Conservation (phyloP, 1,140 invertebrate species). For the Streblospio benedicti region DNA sequence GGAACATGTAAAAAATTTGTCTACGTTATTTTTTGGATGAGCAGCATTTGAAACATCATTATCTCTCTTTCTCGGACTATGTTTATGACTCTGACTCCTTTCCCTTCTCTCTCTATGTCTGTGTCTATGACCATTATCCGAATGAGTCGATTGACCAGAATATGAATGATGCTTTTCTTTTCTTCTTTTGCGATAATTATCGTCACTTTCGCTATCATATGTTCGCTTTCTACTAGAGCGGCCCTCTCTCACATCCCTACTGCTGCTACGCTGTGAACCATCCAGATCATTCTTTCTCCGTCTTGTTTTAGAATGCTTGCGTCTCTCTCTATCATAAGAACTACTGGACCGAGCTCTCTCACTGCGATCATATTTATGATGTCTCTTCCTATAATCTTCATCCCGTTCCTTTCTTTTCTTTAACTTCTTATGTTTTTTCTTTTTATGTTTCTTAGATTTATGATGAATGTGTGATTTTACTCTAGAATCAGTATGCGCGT, state of each 20-base stretch:
- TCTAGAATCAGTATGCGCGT: too few species aligned
- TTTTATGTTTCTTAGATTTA: too few species aligned
- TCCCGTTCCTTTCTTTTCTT: conserved; percentile 15
- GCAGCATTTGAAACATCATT: not conserved
- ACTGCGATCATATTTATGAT: not conserved
- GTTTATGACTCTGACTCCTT: not conserved
- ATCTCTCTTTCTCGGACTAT: not conserved
- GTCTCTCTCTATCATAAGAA: not conserved
- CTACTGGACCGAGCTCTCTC: too few species aligned
- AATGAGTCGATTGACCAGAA: not conserved
- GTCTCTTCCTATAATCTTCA: not conserved
- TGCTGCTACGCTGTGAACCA: not conserved
- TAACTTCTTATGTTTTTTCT: conserved; percentile 2
- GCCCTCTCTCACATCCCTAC: not conserved
- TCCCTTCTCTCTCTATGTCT: not conserved
- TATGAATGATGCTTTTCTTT: not conserved
- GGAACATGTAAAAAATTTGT: too few species aligned
- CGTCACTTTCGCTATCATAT: not conserved
- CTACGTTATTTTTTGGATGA: too few species aligned
- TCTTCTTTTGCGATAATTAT: not conserved
- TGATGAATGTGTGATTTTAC: too few species aligned
- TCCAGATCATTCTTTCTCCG: not conserved
- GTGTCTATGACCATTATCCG: not conserved
- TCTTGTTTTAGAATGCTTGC: not conserved
- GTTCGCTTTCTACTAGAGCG: not conserved